Percentiles rank a stretch among this genome's conserved stretches.
Conservation (phyloP, 2,113 vertebrate genomes). For the Pachycephala philippinensis region DNA sequence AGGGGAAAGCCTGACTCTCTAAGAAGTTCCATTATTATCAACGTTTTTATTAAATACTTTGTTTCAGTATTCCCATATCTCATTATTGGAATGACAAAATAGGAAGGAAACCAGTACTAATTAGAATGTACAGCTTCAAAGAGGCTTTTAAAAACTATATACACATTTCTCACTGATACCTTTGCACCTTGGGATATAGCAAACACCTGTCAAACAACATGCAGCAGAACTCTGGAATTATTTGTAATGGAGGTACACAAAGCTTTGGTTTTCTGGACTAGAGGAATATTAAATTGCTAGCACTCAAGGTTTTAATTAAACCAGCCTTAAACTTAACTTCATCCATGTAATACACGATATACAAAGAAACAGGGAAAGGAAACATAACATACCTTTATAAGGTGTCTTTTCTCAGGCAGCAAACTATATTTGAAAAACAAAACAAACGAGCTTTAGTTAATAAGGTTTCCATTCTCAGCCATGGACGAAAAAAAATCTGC, state of each 20-base stretch:
- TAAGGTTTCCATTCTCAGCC: not conserved
- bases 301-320: not conserved
- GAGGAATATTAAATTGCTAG: not conserved
- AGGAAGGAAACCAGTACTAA: not conserved
- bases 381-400: conserved; percentile 84
- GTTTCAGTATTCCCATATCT: not conserved
- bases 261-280: not conserved
- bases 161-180: not conserved
- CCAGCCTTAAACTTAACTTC: not conserved
- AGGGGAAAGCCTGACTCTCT: not conserved
- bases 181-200: not conserved
- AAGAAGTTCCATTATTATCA: not conserved
- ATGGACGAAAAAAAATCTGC: not conserved
- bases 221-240: not conserved
- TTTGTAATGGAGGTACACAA: not conserved
- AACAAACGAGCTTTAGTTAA: not conserved
- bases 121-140: not conserved
- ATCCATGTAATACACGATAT: fast-evolving
- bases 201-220: not conserved
- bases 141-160: not conserved
- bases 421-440: conserved; percentile 70
- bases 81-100: not conserved
- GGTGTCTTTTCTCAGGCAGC: conserved; percentile 82
- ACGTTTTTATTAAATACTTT: not conserved
- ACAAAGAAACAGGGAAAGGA: not conserved